These are phyloP conservation scores for Chascanopsetta lugubris DNA, from an alignment of 2,113 vertebrate genomes.

Conservation along the genomic window DNA sequence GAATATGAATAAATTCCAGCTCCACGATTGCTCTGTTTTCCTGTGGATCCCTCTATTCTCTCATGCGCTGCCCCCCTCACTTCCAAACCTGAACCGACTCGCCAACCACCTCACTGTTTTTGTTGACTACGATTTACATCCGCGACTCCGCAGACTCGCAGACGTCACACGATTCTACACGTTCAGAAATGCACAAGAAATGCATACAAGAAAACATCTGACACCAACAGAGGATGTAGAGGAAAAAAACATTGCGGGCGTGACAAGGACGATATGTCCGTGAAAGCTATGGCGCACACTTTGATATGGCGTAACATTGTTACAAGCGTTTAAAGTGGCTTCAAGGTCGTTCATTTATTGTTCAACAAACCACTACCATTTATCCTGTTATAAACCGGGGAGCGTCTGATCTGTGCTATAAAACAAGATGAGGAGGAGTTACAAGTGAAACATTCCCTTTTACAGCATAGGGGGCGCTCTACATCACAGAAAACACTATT, in stretches of 20 bases:
- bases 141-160: constrained; percentile 9
- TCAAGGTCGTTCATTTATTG: constrained; percentile 27
- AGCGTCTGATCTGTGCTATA: constrained; percentile 12
- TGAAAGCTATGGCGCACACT: background rate
- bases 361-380: constrained; percentile 10
- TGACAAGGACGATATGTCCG: background rate
- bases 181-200: too few relatives aligned
- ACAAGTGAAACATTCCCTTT: too few relatives aligned
- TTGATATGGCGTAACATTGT: background rate
- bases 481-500: too few relatives aligned
- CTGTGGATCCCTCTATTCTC: constrained; percentile 10
- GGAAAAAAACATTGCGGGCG: too few relatives aligned
- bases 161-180: constrained; percentile 16
- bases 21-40: constrained; percentile 29
- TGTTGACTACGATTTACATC: constrained; percentile 29
- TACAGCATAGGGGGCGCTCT: too few relatives aligned
- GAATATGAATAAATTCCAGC: constrained; percentile 24
- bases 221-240: too few relatives aligned
- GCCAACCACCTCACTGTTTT: constrained; percentile 9
- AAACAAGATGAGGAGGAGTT: constrained; percentile 23
- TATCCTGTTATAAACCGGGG: constrained; percentile 11
- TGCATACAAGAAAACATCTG: too few relatives aligned
- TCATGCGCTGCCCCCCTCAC: background rate
- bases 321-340: background rate
- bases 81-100: constrained; percentile 18